Percentiles rank a stretch among this genome's conserved stretches.
phyloP scores from a whole-genome alignment of 1,140 invertebrate species.

The Solenopsis fugax region DNA sequence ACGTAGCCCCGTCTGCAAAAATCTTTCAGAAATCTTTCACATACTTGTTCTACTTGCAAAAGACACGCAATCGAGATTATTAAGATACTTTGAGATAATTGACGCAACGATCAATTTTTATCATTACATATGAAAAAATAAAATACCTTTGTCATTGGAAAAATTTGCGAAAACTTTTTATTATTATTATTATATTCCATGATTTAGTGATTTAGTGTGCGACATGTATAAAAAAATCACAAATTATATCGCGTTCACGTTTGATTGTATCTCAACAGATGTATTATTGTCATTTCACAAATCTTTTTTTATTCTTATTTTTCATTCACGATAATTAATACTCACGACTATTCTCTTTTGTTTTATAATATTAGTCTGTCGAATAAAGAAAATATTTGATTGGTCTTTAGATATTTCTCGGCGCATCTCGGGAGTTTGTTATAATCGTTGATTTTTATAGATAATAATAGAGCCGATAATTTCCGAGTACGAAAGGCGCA shows the following conservation, averaged over 20 bases:
- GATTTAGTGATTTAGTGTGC: neutral
- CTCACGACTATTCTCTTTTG: neutral
- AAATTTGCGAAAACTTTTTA: neutral
- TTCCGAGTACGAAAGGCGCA: neutral
- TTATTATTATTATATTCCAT: neutral
- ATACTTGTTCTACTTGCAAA: neutral
- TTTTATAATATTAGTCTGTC: neutral
- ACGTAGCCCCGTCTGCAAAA: neutral
- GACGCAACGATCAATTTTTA: neutral
- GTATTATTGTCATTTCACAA: neutral
- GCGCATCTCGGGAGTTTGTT: neutral
- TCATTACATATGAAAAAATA: neutral
- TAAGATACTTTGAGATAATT: neutral
- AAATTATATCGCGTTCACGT: neutral
- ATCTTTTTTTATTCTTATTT: neutral
- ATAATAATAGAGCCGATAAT: conserved; percentile 8
- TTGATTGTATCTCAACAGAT: neutral
- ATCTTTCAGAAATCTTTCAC: conserved; percentile 1
- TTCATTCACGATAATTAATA: neutral
- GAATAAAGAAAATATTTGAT: neutral
- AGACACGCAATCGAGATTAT: neutral
- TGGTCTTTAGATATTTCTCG: neutral
- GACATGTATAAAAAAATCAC: neutral
- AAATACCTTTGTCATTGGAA: neutral
- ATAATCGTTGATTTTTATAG: neutral